Percentiles rank a stretch among this genome's conserved stretches.
Evolutionary conservation across 2,113 vertebrate genomes (phyloP).

Genomic region (Ornithorhynchus anatinus): DNA sequence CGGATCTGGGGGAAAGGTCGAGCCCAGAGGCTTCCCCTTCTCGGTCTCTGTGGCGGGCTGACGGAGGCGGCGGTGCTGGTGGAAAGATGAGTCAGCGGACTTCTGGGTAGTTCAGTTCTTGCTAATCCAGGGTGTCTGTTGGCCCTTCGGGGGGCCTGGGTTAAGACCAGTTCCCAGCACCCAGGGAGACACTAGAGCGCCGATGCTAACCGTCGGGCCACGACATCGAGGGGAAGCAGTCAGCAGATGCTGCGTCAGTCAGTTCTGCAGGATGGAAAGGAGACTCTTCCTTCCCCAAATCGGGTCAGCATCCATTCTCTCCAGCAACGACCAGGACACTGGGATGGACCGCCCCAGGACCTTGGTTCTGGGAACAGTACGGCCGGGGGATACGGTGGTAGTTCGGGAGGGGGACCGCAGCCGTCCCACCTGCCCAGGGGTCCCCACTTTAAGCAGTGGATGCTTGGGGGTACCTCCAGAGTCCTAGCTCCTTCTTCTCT

Average conservation of each 20-base stretch:
- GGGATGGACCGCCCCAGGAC: no score
- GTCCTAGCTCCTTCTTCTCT: no score
- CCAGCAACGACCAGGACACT: no score
- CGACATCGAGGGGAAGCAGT: conserved; percentile 28
- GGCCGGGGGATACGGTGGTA: no score
- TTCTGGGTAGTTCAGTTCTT: not conserved
- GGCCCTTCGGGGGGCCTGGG: not conserved
- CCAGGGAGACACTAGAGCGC: not conserved
- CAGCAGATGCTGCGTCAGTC: conserved; percentile 44
- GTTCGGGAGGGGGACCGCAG: no score
- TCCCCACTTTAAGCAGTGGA: no score
- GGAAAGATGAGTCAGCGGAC: not conserved
- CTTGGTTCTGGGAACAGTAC: no score
- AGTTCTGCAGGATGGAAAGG: conserved; percentile 43
- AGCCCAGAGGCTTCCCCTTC: not conserved
- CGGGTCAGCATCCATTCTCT: no score
- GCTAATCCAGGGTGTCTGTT: not conserved
- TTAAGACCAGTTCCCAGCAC: not conserved
- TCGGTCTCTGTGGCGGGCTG: not conserved
- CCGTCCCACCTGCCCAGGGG: no score
- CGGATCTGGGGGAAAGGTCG: not conserved
- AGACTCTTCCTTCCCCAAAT: conserved; percentile 37
- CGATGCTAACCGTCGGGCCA: conserved; percentile 20
- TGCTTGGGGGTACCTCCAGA: no score
- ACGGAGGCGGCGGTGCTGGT: not conserved